Percentiles rank a stretch among this genome's conserved stretches.
Evolutionary conservation across 1,140 invertebrate genomes (phyloP).

Genomic region (Drosophila arawakana): DNA sequence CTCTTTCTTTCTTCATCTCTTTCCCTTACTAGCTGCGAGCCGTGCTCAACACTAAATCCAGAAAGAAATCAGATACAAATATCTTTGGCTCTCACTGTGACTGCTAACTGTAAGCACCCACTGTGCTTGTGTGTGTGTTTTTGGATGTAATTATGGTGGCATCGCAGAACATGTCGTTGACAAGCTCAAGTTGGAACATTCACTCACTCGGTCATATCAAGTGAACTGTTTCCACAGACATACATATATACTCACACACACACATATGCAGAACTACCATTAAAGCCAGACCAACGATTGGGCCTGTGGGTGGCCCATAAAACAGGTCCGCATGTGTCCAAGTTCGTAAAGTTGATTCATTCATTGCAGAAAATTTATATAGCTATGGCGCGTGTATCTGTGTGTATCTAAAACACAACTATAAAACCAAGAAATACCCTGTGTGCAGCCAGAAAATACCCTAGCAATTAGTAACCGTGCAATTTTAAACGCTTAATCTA

Average conservation of each 20-base stretch:
- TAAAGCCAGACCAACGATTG: slow-evolving; percentile 52
- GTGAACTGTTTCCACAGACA: slow-evolving; percentile 50
- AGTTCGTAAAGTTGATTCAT: slow-evolving; percentile 81
- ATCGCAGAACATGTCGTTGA: slow-evolving; percentile 70
- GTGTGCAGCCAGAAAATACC: background rate
- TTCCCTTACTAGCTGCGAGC: slow-evolving; percentile 2
- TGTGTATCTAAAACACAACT: slow-evolving; percentile 20
- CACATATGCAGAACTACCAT: slow-evolving; percentile 25
- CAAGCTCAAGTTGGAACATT: slow-evolving; percentile 69
- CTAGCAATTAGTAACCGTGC: background rate
- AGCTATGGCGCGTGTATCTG: slow-evolving; percentile 42
- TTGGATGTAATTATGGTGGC: slow-evolving; percentile 74
- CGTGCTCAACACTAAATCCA: slow-evolving; percentile 57
- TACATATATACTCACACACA: background rate
- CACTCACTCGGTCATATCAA: slow-evolving; percentile 62
- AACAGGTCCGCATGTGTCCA: slow-evolving; percentile 67
- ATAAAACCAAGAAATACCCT: slow-evolving; percentile 19
- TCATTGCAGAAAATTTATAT: slow-evolving; percentile 77
- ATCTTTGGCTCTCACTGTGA: slow-evolving; percentile 52
- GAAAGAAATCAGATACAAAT: slow-evolving; percentile 78
- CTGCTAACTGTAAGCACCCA: slow-evolving; percentile 6
- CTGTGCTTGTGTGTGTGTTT: slow-evolving; percentile 22
- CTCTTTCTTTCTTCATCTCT: background rate
- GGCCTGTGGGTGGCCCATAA: slow-evolving; percentile 45
- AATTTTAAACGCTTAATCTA: too few species aligned